phyloP scores from a whole-genome alignment of 2,888 invertebrate species.

The Pseudococcus jackbeardsleyi region DNA sequence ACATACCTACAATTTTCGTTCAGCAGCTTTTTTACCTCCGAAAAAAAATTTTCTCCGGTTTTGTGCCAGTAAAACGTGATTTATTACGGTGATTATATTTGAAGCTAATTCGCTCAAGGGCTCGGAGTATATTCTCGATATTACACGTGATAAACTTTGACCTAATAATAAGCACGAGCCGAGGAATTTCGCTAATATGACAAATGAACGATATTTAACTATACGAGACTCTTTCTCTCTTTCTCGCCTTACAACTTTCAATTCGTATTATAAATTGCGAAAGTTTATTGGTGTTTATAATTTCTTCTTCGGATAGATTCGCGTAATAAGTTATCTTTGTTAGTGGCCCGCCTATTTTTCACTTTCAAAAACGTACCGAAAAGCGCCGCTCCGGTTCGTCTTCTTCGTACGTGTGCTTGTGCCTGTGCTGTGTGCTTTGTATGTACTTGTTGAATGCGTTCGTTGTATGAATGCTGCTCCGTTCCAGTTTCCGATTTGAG shows the following conservation, averaged over 20 bases:
- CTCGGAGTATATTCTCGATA: constrained; percentile 26
- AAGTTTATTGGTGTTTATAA: constrained; percentile 54
- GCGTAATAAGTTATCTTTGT: constrained; percentile 32
- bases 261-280: constrained; percentile 51
- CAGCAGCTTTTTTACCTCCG: background rate
- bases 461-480: constrained; percentile 15
- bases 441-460: constrained; percentile 17
- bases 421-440: too few species aligned
- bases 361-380: background rate
- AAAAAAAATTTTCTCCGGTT: background rate
- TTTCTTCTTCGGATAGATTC: constrained; percentile 47
- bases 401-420: background rate
- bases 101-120: constrained; percentile 51
- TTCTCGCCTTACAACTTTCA: constrained; percentile 23
- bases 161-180: constrained; percentile 33
- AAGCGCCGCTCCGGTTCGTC: background rate
- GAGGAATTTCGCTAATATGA: constrained; percentile 51
- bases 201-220: constrained; percentile 55
- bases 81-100: constrained; percentile 39
- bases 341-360: constrained; percentile 12
- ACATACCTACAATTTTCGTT: too few species aligned
- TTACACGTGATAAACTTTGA: constrained; percentile 41
- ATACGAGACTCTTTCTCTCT: background rate
- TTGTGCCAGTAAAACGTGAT: constrained; percentile 20
- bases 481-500: constrained; percentile 16